Percentiles rank a stretch among this genome's conserved stretches.
Conservation (phyloP, 2,797 vertebrate genomes). For the Phoebastria nigripes region DNA sequence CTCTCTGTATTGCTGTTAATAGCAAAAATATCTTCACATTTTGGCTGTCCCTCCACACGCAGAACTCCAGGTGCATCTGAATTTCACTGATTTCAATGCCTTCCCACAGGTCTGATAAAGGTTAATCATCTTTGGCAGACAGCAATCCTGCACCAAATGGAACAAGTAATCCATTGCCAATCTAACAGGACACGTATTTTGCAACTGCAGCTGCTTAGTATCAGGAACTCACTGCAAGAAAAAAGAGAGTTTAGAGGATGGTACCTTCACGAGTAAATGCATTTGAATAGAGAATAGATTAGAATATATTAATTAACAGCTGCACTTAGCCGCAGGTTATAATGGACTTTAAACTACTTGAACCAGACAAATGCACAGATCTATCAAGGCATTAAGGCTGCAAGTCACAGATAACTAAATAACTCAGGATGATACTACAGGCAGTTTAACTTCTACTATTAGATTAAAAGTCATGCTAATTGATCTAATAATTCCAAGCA, state of each 20-base stretch:
- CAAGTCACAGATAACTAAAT: neutral
- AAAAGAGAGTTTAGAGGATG: neutral
- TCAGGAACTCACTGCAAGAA: slow-evolving; percentile 50
- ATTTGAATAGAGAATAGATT: neutral
- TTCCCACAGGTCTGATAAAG: neutral
- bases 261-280: neutral
- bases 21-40: neutral
- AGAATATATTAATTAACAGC: neutral
- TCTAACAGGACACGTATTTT: neutral
- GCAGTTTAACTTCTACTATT: neutral
- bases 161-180: slow-evolving; percentile 45
- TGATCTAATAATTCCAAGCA: neutral
- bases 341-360: neutral
- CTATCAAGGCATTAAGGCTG: neutral
- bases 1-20: neutral
- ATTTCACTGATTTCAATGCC: neutral
- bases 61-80: neutral
- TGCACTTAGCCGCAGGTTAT: neutral
- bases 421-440: neutral
- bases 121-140: slow-evolving; percentile 47
- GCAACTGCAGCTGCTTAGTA: slow-evolving; percentile 23
- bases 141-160: neutral
- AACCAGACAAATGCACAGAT: neutral
- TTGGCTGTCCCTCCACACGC: neutral
- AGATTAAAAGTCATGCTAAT: neutral